Percentiles rank a stretch among this genome's conserved stretches.
Conservation (phyloP, 1,140 invertebrate genomes). For the Aphidius ervi region DNA sequence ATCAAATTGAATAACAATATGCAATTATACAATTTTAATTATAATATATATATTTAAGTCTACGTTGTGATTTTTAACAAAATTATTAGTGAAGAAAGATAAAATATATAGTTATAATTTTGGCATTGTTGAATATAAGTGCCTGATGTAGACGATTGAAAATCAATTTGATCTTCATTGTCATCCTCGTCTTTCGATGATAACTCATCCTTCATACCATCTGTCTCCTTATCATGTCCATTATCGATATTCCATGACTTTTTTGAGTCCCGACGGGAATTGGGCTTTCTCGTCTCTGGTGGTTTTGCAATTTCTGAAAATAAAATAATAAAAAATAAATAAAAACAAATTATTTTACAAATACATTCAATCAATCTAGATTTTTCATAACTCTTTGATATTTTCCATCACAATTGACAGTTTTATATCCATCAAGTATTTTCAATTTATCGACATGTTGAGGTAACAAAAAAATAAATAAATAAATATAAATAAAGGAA, state of each 20-base stretch:
- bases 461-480: no score
- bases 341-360: neutral
- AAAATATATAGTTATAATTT: slow-evolving; percentile 25
- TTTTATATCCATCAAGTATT: no score
- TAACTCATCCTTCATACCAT: slow-evolving; percentile 42
- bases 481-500: no score
- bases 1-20: neutral
- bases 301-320: slow-evolving; percentile 39
- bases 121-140: slow-evolving; percentile 30
- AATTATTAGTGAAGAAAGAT: slow-evolving; percentile 30
- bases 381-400: neutral
- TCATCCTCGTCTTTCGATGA: slow-evolving; percentile 37
- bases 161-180: slow-evolving; percentile 39
- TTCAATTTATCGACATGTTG: no score
- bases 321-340: neutral
- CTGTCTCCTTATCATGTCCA: slow-evolving; percentile 37
- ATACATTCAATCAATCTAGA: neutral
- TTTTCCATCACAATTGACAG: no score
- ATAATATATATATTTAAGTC: neutral
- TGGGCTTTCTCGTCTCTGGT: slow-evolving; percentile 38
- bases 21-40: neutral
- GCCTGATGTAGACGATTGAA: slow-evolving; percentile 43
- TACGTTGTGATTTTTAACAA: slow-evolving; percentile 4
- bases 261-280: slow-evolving; percentile 42
- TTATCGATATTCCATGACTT: slow-evolving; percentile 41